Base-by-base conservation (phyloP, 2,113 vertebrate species). In the Epinephelus lanceolatus region DNA sequence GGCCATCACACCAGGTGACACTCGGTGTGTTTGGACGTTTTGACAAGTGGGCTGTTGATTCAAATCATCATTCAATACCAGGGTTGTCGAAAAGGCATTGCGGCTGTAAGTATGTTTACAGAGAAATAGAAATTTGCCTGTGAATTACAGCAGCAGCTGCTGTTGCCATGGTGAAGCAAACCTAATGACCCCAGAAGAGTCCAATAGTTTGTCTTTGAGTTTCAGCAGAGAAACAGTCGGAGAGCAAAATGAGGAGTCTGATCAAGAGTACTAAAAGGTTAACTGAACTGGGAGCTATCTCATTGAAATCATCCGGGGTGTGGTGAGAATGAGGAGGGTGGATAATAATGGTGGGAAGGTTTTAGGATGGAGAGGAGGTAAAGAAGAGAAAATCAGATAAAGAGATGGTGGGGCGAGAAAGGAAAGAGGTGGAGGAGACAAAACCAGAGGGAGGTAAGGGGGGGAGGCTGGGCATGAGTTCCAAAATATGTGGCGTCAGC, bases 401-500 rank as follows among this genome's bases (percentile, higher is more conserved):
- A 4, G 52, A 23, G 23, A 27, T 11, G 23, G 66, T 55, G 30
- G 12, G 0, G 45, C 12, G 18, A 40, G n/a, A 52, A 13, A 60
- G 56, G 45, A 75, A 57, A 56, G 57, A 51, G 67, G 49, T 27
- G 21, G 45, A 67, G 63, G 56, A 40, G 67, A 56, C 6, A 19
- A 30, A 56, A 72, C 7, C 45, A 68, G 67, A 9, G 56, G 8
- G 53, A 47, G 63, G 13, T 27, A 13, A 1, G 23, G 3, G 6
- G 13, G 11, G 19, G 19, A 14, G 8, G 9, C 19, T 42, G 66
- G 12, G 55, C 60, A 52, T 57, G 74, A 37, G 62, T 51, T 78
- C 53, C 45, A 59, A 71, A 91, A 91, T 68, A 52, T 87, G 84
- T 81, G 63, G 56, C 23, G 33, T 89, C 86, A 86, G 87, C 86